These are phyloP conservation scores for Macropodus opercularis DNA, from an alignment of 2,797 vertebrate species.

Conservation along the genomic window DNA sequence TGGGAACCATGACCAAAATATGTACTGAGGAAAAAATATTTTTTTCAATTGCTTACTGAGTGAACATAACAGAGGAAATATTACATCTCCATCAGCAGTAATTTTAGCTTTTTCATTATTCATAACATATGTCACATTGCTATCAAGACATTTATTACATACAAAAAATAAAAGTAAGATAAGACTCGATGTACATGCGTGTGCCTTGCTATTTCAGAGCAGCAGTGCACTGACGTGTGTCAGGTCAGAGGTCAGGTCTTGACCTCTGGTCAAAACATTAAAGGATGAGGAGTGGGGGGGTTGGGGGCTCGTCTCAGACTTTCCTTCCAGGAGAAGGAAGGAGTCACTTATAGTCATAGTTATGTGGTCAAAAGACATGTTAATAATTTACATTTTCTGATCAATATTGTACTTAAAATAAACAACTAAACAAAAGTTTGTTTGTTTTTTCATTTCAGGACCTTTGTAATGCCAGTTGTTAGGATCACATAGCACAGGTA, in stretches of 20 bases:
- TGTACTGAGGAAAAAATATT: conserved; percentile 8
- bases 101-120: neutral
- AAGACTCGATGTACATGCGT: neutral
- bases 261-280: conserved; percentile 40
- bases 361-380: too few species aligned
- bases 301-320: conserved; percentile 24
- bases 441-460: too few species aligned
- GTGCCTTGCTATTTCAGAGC: conserved; percentile 31
- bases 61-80: conserved; percentile 10
- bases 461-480: neutral
- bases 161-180: conserved; percentile 6
- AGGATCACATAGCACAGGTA: neutral
- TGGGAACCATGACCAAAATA: conserved; percentile 11
- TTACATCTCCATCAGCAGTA: neutral
- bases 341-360: too few species aligned
- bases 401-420: too few species aligned
- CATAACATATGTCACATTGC: neutral
- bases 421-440: too few species aligned
- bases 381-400: too few species aligned
- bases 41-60: too few species aligned
- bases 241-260: conserved; percentile 64
- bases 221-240: conserved; percentile 35
- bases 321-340: conserved; percentile 13
- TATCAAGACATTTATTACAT: conserved; percentile 3
- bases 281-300: too few species aligned